These are phyloP conservation scores for Eidolon dupreanum DNA, from an alignment of 2,797 vertebrate species.

Conservation along the genomic window DNA sequence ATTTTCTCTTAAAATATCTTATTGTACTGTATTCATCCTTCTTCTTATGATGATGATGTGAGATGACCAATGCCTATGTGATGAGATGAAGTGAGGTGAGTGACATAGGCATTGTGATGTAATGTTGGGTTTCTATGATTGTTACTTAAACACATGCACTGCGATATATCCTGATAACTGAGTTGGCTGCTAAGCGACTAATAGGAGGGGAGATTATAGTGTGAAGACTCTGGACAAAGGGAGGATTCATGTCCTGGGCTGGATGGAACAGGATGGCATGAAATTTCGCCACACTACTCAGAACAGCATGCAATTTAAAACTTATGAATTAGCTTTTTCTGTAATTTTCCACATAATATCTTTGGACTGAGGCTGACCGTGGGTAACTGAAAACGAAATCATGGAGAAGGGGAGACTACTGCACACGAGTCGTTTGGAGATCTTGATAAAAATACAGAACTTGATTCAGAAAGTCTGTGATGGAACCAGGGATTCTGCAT, in stretches of 20 bases:
- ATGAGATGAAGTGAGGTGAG: neutral
- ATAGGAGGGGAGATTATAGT: neutral
- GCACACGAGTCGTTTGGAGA: neutral
- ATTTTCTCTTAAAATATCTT: neutral
- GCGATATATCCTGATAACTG: neutral
- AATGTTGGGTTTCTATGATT: neutral
- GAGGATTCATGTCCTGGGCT: neutral
- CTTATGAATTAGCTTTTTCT: neutral
- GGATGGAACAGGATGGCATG: neutral
- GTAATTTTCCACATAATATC: neutral
- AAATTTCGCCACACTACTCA: neutral
- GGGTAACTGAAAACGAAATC: neutral
- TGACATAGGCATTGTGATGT: neutral
- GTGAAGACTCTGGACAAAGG: neutral
- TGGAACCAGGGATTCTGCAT: neutral
- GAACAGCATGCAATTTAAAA: neutral
- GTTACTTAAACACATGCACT: neutral
- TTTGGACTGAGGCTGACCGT: neutral
- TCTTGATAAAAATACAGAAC: neutral
- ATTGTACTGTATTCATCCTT: neutral
- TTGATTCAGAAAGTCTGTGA: neutral
- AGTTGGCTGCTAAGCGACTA: neutral
- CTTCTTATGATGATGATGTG: neutral
- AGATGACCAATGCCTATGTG: neutral
- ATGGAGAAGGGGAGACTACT: neutral